phyloP scores from a whole-genome alignment of 2,797 vertebrate species.

The Hippocampus kuda region DNA sequence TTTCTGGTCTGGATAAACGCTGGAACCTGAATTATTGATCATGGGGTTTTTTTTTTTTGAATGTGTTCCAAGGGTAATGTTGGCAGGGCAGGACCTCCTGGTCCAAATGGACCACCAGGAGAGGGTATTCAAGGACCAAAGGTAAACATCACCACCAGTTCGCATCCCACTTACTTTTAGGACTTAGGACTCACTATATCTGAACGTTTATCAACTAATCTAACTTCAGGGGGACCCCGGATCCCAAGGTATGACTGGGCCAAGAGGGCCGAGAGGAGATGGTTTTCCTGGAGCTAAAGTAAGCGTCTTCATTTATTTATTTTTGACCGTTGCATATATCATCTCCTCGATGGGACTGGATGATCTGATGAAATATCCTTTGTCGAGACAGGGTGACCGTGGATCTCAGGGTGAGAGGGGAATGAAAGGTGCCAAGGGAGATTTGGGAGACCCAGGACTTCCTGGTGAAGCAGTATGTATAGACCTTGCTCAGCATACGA shows the following conservation, averaged over 20 bases:
- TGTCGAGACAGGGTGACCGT: conserved; percentile 70
- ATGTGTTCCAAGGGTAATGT: conserved; percentile 67
- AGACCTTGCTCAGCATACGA: background rate
- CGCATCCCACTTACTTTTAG: background rate
- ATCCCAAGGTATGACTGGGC: conserved; percentile 78
- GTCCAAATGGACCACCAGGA: conserved; percentile 73
- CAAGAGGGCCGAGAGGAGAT: conserved; percentile 78
- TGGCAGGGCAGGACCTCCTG: conserved; percentile 72
- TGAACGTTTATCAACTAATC: background rate
- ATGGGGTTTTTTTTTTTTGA: background rate
- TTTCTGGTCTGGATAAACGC: conserved; percentile 1
- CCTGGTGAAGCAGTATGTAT: conserved; percentile 73
- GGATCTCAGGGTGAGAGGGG: conserved; percentile 77
- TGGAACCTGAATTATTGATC: conserved; percentile 2
- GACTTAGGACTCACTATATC: background rate
- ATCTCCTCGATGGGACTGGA: background rate
- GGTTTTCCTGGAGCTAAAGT: conserved; percentile 82
- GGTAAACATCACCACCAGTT: conserved; percentile 56
- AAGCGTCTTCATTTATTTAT: conserved; percentile 12
- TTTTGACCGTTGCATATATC: background rate
- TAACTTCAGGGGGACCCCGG: conserved; percentile 79
- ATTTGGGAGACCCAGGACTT: conserved; percentile 73
- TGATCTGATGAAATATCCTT: background rate
- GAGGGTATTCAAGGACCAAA: conserved; percentile 84
- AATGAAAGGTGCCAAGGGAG: conserved; percentile 75